These are phyloP conservation scores for Pseudochromis fuscus DNA, from an alignment of 2,797 vertebrate genomes.

Conservation along the genomic window DNA sequence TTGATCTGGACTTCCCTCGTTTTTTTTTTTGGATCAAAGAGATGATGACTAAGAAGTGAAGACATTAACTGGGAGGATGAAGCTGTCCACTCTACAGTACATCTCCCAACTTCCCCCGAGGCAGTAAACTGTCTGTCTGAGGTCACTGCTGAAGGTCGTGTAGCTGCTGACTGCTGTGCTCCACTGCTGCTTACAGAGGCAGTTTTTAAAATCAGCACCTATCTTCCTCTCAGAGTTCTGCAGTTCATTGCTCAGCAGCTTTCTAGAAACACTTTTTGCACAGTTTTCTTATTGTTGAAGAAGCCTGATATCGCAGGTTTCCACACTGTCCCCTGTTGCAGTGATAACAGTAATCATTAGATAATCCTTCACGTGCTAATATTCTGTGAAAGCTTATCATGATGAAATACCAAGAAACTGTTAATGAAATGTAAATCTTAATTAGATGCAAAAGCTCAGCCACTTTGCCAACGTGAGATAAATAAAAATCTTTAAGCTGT, in stretches of 20 bases:
- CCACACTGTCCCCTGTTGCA: constrained; percentile 18
- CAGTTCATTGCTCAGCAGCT: constrained; percentile 55
- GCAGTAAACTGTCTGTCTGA: constrained; percentile 53
- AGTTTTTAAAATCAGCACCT: constrained; percentile 33
- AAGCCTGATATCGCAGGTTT: constrained; percentile 34
- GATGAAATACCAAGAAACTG: constrained; percentile 48
- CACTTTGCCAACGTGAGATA: constrained; percentile 18
- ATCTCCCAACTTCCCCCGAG: constrained; percentile 50
- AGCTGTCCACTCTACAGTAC: constrained; percentile 26
- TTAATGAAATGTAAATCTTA: constrained; percentile 55
- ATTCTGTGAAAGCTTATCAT: constrained; percentile 23
- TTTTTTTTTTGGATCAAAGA: constrained; percentile 9
- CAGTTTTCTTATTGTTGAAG: constrained; percentile 19
- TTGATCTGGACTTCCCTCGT: neutral
- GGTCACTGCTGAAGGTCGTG: constrained; percentile 67
- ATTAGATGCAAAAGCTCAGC: constrained; percentile 52
- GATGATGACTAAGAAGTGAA: neutral
- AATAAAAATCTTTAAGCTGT: constrained; percentile 13
- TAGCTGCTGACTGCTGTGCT: constrained; percentile 66
- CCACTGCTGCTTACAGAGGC: constrained; percentile 60
- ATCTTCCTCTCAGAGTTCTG: constrained; percentile 25
- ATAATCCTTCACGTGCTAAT: constrained; percentile 52
- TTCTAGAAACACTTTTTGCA: constrained; percentile 4
- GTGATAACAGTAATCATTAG: constrained; percentile 44
- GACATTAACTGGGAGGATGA: neutral